Conservation (phyloP, 2,888 invertebrate species). For the Stegophylla sp. region DNA sequence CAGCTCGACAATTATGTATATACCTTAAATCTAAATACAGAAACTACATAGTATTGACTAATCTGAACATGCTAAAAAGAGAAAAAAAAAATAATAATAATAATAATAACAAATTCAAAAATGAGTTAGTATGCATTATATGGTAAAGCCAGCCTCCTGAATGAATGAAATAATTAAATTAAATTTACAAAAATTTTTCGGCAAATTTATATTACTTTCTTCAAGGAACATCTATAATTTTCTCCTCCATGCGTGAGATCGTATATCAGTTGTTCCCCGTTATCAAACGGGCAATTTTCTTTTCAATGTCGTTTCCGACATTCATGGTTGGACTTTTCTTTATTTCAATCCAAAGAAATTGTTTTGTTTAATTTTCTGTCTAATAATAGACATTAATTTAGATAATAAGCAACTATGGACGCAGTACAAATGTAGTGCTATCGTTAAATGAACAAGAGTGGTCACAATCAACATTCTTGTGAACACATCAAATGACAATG, state of each 20-base stretch:
- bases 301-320: conserved; percentile 55
- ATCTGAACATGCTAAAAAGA: no score
- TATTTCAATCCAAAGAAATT: background rate
- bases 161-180: no score
- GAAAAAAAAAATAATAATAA: no score
- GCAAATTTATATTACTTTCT: no score
- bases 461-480: background rate
- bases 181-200: no score
- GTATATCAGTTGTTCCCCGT: conserved; percentile 37
- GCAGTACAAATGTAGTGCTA: background rate
- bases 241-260: conserved; percentile 14
- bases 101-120: no score
- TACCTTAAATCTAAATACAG: no score
- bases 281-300: conserved; percentile 51
- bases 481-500: background rate
- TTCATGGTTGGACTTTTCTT: conserved; percentile 14
- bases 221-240: background rate
- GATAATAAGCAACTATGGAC: background rate
- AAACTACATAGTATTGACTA: no score
- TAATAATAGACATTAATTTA: background rate
- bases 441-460: conserved; percentile 7
- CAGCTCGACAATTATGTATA: no score
- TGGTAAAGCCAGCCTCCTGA: no score
- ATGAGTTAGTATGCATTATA: no score
- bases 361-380: conserved; percentile 18